Conservation (phyloP, 2,113 vertebrate species). For the human (Homo sapiens) region DNA sequence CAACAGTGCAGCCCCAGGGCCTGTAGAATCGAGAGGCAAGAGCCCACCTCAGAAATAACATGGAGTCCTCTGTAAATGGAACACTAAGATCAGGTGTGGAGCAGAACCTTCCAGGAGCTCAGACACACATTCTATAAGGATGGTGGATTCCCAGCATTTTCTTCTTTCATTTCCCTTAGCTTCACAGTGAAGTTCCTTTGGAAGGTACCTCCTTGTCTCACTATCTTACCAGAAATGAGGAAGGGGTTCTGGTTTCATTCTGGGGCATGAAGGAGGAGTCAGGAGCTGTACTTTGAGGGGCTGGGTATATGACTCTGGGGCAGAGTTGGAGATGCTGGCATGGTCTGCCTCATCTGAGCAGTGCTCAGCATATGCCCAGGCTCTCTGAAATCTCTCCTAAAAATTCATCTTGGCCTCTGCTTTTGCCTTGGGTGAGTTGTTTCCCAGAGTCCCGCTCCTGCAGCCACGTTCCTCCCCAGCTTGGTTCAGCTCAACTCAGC, state of each 20-base stretch:
- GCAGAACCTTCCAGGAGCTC: conserved; percentile 34
- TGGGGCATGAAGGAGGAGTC: not conserved
- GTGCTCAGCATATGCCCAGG: not conserved
- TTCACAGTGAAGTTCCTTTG: not conserved
- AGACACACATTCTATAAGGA: not conserved
- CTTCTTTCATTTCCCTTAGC: conserved; percentile 15
- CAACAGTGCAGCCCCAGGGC: not conserved
- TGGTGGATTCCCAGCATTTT: not conserved
- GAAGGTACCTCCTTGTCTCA: conserved; percentile 22
- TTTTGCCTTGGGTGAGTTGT: not conserved
- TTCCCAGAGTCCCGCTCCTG: not conserved
- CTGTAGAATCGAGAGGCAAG: not conserved
- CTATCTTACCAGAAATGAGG: not conserved
- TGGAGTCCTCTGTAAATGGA: not conserved
- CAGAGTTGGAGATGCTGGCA: too few species aligned
- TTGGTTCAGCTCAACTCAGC: too few species aligned
- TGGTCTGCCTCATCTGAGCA: not conserved
- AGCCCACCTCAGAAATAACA: not conserved
- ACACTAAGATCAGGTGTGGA: not conserved
- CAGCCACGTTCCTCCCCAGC: too few species aligned
- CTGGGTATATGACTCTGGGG: accelerated
- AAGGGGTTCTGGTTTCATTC: not conserved
- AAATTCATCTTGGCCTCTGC: not conserved
- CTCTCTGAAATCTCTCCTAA: not conserved
- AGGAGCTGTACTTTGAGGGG: too few species aligned